Base-by-base conservation (phyloP, 64 coral and sea anemone genomes). In the Acropora tenuis region DNA sequence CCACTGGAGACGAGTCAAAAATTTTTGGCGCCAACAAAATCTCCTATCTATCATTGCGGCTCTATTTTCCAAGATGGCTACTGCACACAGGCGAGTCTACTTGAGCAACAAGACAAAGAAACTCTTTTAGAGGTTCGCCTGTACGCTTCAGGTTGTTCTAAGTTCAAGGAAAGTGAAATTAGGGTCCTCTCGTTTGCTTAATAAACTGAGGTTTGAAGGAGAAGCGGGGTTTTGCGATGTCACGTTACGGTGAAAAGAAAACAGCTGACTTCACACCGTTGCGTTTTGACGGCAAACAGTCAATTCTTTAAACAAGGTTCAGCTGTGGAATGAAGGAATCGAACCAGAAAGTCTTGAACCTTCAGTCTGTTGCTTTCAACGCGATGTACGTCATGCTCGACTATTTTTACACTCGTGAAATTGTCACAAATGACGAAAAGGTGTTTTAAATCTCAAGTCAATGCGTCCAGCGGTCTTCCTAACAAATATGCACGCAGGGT, bases 241-340 rank as follows among this genome's bases (percentile, higher is more conserved):
- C 1, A 80, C 87, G 19, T 68, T 96, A 45, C 87, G 93, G 80
- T 93, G 11, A 91, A 93, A 47, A 91, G 82, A 1, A 90, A 82
- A 77, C 87, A 93, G 41, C 77, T 93, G 17, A 41, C 87, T 2
- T 84, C 83, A 7, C 91, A 96, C 50, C 81, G 82, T 17, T 90
- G 89, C 45, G 68, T 96, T 59, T 78, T 93, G 81, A 91, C 91
- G 47, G 95, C 95, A 20, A 96, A 82, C 52, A 90, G 95, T 76
- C 91, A 75, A 41, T 93, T 96, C 60, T 96, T 96, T 96, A 87
- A 60, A 86, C 91, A 17, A 90, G 93, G 91, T 96, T 96, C 17
- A 88, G 83, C 15, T 93, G 91, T 76, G 88, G 82, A 2, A 96
- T 96, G 95, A 93, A 83, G 42, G 88, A 93, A 87, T 93, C 95